Percentiles rank a stretch among this genome's conserved stretches.
phyloP scores from a whole-genome alignment of 2,797 vertebrate species.

The Alca torda region DNA sequence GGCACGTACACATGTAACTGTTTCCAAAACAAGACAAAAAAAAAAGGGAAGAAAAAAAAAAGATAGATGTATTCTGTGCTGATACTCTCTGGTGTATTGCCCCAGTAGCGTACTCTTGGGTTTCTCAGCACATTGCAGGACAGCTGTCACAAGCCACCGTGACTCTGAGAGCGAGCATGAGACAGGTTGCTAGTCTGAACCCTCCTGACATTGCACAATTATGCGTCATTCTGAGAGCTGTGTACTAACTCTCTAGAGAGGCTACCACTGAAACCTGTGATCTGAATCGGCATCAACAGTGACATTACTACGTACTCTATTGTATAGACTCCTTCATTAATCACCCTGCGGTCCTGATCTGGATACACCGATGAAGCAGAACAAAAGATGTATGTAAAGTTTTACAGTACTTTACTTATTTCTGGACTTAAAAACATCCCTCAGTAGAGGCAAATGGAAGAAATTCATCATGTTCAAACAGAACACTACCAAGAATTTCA shows the following conservation, averaged over 20 bases:
- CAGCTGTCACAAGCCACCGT: neutral
- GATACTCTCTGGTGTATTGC: neutral
- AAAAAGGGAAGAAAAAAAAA: rapidly evolving
- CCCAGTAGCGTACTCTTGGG: neutral
- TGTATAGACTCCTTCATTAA: neutral
- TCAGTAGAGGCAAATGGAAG: neutral
- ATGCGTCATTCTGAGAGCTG: neutral
- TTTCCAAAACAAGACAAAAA: neutral
- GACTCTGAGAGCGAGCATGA: neutral
- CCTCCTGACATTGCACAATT: neutral
- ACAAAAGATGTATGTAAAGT: neutral
- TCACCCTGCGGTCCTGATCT: neutral
- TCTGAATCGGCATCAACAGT: neutral
- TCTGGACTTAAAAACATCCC: neutral
- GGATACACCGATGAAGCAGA: neutral
- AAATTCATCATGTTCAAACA: neutral
- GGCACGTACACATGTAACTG: neutral
- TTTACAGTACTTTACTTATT: neutral
- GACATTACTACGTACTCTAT: neutral
- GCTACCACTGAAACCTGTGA: neutral
- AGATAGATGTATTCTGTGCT: neutral
- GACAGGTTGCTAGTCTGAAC: neutral
- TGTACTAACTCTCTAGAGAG: neutral
- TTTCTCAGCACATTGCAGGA: neutral
- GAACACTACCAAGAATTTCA: neutral